phyloP scores from a whole-genome alignment of 1,140 invertebrate genomes.

The Harpegnathos saltator region DNA sequence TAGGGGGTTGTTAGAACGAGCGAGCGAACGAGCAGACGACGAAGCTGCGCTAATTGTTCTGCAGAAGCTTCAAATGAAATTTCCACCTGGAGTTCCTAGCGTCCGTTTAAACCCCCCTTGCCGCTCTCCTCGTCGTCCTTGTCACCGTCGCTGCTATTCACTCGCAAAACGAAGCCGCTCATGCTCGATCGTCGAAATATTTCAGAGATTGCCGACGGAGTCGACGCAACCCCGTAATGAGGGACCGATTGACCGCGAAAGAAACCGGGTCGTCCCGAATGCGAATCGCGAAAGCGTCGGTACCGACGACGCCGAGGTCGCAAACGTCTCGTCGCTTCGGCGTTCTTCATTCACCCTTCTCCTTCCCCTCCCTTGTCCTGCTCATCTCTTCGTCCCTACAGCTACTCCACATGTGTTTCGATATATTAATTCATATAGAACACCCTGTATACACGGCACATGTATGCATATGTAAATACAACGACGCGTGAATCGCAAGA shows the following conservation, averaged over 20 bases:
- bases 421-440: slow-evolving; percentile 29
- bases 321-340: no score
- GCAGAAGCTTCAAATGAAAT: slow-evolving; percentile 20
- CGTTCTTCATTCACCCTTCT: not conserved
- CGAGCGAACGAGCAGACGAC: not conserved
- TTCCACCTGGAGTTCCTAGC: slow-evolving; percentile 8
- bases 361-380: no score
- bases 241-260: slow-evolving; percentile 3
- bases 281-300: not conserved
- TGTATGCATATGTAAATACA: slow-evolving; percentile 24
- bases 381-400: not conserved
- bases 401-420: not conserved
- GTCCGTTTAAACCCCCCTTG: slow-evolving; percentile 7
- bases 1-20: slow-evolving; percentile 2
- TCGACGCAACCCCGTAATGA: no score
- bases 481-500: slow-evolving; percentile 12
- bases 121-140: no score
- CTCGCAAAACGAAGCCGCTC: slow-evolving; percentile 5
- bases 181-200: slow-evolving; percentile 6
- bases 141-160: no score
- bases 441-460: slow-evolving; percentile 45
- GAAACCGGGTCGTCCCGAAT: not conserved
- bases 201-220: not conserved
- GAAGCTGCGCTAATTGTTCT: not conserved
- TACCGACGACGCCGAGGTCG: not conserved